A percentile compares a stretch with the other conserved stretches of the same genome.
Conservation (phyloP, 2,888 invertebrate genomes). For the Agriopis leucophaearia region DNA sequence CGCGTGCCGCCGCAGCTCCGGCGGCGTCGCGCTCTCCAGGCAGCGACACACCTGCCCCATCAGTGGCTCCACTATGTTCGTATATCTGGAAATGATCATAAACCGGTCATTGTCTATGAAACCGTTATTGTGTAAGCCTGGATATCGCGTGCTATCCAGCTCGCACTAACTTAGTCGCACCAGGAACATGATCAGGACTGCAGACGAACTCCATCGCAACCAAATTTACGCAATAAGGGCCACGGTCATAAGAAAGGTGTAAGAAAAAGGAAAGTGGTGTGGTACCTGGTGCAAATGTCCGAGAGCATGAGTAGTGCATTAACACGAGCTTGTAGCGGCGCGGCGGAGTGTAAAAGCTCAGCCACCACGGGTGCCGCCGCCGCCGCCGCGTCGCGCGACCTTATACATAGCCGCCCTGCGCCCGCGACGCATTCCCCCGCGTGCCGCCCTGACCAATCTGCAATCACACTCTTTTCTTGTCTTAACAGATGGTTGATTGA, state of each 20-base stretch:
- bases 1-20: slow-evolving; percentile 88
- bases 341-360: slow-evolving; percentile 55
- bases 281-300: slow-evolving; percentile 89
- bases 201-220: too few relatives aligned
- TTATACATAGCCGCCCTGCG: slow-evolving; percentile 87
- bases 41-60: slow-evolving; percentile 88
- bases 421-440: slow-evolving; percentile 70
- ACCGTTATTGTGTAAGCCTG: too few relatives aligned
- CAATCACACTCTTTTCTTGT: not conserved
- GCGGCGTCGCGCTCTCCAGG: slow-evolving; percentile 80
- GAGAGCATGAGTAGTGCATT: slow-evolving; percentile 89
- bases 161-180: too few relatives aligned
- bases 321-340: slow-evolving; percentile 85
- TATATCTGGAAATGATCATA: slow-evolving; percentile 80
- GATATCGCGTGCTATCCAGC: too few relatives aligned
- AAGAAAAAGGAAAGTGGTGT: not conserved
- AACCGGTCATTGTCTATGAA: too few relatives aligned
- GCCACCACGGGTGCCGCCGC: slow-evolving; percentile 85
- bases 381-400: slow-evolving; percentile 88
- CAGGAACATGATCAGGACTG: too few relatives aligned
- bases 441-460: slow-evolving; percentile 58
- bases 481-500: too few relatives aligned
- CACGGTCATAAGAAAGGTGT: too few relatives aligned
- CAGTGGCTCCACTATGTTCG: slow-evolving; percentile 89
- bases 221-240: too few relatives aligned